Evolutionary conservation across 2,797 vertebrate genomes (phyloP).

Genomic region (Loris lydekkerianus): DNA sequence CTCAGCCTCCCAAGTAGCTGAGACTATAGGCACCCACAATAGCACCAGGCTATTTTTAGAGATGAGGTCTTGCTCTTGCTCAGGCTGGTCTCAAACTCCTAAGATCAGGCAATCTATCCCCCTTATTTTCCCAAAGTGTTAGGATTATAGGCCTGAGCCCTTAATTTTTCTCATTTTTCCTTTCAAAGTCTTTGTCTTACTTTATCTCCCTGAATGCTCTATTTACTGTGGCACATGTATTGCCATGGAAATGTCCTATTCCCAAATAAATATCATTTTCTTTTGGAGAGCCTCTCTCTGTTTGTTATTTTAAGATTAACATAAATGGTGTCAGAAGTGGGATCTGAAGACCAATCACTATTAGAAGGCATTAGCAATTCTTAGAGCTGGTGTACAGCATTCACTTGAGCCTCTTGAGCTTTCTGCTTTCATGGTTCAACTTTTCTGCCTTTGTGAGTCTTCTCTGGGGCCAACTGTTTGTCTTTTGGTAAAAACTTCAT

Average conservation of each 20-base stretch:
- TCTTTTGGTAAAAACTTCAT: neutral
- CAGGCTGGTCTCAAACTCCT: no score
- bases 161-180: neutral
- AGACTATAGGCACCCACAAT: no score
- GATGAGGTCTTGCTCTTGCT: no score
- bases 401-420: neutral
- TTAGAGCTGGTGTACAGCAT: neutral
- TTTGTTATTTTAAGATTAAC: neutral
- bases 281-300: neutral
- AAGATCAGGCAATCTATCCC: no score
- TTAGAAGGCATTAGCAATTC: neutral
- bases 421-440: neutral
- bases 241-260: neutral
- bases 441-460: neutral
- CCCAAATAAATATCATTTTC: neutral
- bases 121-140: no score
- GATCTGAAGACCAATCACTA: neutral
- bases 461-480: neutral
- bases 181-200: neutral
- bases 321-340: neutral
- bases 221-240: neutral
- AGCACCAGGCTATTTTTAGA: no score
- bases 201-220: neutral
- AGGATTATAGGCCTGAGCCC: no score
- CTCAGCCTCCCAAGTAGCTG: no score